Percentiles rank a stretch among this genome's conserved stretches.
phyloP scores from a whole-genome alignment of 2,797 vertebrate species.

The Coluber constrictor region DNA sequence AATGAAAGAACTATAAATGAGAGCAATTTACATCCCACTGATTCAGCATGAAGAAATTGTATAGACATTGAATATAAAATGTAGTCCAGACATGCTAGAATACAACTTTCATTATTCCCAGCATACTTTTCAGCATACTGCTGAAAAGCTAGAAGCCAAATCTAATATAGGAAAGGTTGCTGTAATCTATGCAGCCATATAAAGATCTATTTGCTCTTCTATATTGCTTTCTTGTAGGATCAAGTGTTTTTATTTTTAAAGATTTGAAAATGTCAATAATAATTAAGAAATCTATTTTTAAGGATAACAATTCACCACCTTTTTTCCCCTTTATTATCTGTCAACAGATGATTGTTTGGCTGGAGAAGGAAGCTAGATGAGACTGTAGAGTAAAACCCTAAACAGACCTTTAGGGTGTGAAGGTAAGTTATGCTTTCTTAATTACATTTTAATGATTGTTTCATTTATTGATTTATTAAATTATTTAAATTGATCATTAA shows the following conservation, averaged over 20 bases:
- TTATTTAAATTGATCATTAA: neutral
- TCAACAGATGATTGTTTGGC: slow-evolving; percentile 20
- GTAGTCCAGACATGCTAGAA: neutral
- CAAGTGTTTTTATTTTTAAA: slow-evolving; percentile 2
- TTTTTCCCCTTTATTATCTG: neutral
- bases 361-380: slow-evolving; percentile 33
- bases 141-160: neutral
- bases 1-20: neutral
- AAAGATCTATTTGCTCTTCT: slow-evolving; percentile 8
- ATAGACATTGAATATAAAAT: neutral
- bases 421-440: slow-evolving; percentile 41
- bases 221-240: neutral
- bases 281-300: neutral
- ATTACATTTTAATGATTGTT: slow-evolving; percentile 46
- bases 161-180: neutral
- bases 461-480: neutral
- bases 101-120: neutral
- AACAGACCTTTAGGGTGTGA: slow-evolving; percentile 18
- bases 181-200: slow-evolving; percentile 26
- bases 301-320: neutral
- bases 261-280: slow-evolving; percentile 16
- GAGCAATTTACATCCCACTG: slow-evolving; percentile 16
- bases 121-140: neutral
- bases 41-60: slow-evolving; percentile 20
- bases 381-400: slow-evolving; percentile 29